A percentile compares a stretch with the other conserved stretches of the same genome.
These are phyloP conservation scores for Olivierus martensii DNA, from an alignment of 1,140 invertebrate genomes.

Conservation along the genomic window DNA sequence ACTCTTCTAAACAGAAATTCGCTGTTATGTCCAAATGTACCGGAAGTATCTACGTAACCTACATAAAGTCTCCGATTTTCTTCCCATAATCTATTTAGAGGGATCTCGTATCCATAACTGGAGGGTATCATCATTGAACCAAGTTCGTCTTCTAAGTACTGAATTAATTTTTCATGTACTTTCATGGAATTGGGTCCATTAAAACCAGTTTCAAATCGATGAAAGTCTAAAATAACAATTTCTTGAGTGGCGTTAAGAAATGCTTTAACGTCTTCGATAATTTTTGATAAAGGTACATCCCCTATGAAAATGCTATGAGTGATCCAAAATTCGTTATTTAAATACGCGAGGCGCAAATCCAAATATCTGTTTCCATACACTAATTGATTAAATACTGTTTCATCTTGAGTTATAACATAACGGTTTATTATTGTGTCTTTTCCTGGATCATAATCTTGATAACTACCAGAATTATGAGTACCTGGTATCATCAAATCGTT, in stretches of 20 bases:
- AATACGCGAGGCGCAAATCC: conserved; percentile 22
- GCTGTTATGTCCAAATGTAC: conserved; percentile 10
- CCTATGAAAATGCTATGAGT: conserved; percentile 26
- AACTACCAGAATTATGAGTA: conserved; percentile 52
- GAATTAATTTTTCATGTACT: conserved; percentile 36
- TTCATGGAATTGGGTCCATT: conserved; percentile 14
- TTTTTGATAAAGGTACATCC: conserved; percentile 17
- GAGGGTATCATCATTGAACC: conserved; percentile 32
- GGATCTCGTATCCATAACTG: conserved; percentile 22
- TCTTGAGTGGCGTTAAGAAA: conserved; percentile 34
- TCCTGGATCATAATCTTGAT: conserved; percentile 32
- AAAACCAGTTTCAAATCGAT: conserved; percentile 37
- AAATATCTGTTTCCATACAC: conserved; percentile 24
- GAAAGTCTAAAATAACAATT: conserved; percentile 53
- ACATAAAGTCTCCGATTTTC: background rate
- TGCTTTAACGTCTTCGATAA: conserved; percentile 16
- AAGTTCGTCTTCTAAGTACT: conserved; percentile 36
- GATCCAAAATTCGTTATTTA: conserved; percentile 22
- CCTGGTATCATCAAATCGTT: conserved; percentile 46
- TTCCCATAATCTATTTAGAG: background rate
- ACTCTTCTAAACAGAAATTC: background rate
- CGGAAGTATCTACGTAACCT: background rate
- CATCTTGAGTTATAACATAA: conserved; percentile 21
- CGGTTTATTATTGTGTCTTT: conserved; percentile 38
- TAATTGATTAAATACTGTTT: conserved; percentile 24